Evolutionary conservation across 2,888 invertebrate species (phyloP).

Genomic region (Eristalis tenax): DNA sequence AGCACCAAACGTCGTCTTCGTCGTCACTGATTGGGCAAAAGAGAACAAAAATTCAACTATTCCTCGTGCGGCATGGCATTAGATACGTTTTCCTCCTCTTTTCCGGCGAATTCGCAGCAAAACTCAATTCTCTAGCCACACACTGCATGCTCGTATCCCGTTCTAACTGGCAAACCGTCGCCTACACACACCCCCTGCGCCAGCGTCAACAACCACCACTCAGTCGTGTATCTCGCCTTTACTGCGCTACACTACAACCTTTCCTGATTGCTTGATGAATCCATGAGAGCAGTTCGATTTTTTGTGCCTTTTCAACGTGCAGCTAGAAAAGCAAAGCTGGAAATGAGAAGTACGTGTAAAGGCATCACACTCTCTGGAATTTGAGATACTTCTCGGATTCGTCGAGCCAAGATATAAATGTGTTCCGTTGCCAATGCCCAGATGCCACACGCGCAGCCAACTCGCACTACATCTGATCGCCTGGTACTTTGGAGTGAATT

Average conservation of each 20-base stretch:
- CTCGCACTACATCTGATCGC: constrained; percentile 16
- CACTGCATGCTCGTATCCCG: not conserved
- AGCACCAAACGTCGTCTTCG: not conserved
- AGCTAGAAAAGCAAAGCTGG: not conserved
- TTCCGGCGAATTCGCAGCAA: constrained; percentile 27
- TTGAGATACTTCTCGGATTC: constrained; percentile 40
- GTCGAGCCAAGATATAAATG: constrained; percentile 5
- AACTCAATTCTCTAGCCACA: constrained; percentile 4
- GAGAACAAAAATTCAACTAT: not conserved
- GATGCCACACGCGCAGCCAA: not conserved
- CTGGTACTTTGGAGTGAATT: constrained; percentile 55
- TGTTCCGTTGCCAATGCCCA: not conserved
- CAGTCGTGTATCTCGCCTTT: not conserved
- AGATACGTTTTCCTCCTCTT: constrained; percentile 13
- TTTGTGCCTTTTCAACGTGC: not conserved
- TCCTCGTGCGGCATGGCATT: constrained; percentile 24
- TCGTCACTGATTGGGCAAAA: constrained; percentile 19
- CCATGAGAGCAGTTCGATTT: constrained; percentile 13
- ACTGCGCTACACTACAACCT: constrained; percentile 1
- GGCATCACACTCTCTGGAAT: constrained; percentile 50
- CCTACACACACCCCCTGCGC: not conserved
- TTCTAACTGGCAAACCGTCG: not conserved
- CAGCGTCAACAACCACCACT: not conserved
- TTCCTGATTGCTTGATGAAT: constrained; percentile 48
- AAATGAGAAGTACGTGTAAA: not conserved